Conservation (phyloP, 1,140 invertebrate species). For the Carposina sasakii region DNA sequence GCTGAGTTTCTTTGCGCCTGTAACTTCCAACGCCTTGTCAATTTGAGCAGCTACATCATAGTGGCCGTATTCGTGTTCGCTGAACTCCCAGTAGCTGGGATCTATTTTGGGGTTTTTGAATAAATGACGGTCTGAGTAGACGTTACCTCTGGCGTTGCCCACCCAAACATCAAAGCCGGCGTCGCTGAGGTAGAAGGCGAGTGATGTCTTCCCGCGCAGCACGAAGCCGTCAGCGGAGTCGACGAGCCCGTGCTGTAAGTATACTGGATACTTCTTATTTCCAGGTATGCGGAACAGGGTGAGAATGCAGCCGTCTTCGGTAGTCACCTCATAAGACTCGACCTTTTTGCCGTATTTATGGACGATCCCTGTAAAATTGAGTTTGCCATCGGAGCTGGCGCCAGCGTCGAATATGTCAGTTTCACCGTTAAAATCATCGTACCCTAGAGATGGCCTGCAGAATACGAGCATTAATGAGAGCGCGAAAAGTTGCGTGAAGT, state of each 20-base stretch:
- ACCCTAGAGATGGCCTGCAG: too few species aligned
- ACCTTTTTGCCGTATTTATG: constrained; percentile 66
- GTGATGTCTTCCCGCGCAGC: constrained; percentile 65
- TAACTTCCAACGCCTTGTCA: constrained; percentile 74
- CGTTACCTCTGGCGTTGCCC: constrained; percentile 79
- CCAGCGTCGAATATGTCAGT: too few species aligned
- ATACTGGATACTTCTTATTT: constrained; percentile 52
- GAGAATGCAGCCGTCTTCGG: constrained; percentile 80
- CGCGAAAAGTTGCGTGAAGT: too few species aligned
- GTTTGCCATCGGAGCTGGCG: constrained; percentile 10
- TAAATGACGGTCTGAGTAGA: constrained; percentile 76
- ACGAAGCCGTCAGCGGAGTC: constrained; percentile 79
- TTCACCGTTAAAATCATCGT: too few species aligned
- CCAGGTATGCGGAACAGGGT: constrained; percentile 76
- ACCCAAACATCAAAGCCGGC: constrained; percentile 81
- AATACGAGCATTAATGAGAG: too few species aligned
- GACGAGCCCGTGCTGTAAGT: constrained; percentile 82
- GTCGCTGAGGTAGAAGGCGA: constrained; percentile 51
- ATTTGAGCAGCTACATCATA: constrained; percentile 79
- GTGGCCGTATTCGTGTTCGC: constrained; percentile 75
- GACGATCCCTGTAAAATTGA: constrained; percentile 39
- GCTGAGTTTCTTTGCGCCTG: constrained; percentile 57
- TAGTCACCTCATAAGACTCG: constrained; percentile 68
- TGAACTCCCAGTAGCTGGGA: constrained; percentile 74
- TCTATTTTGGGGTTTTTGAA: constrained; percentile 58